These are phyloP conservation scores for Platycheirus rosarum DNA, from an alignment of 2,888 invertebrate species.

Conservation along the genomic window DNA sequence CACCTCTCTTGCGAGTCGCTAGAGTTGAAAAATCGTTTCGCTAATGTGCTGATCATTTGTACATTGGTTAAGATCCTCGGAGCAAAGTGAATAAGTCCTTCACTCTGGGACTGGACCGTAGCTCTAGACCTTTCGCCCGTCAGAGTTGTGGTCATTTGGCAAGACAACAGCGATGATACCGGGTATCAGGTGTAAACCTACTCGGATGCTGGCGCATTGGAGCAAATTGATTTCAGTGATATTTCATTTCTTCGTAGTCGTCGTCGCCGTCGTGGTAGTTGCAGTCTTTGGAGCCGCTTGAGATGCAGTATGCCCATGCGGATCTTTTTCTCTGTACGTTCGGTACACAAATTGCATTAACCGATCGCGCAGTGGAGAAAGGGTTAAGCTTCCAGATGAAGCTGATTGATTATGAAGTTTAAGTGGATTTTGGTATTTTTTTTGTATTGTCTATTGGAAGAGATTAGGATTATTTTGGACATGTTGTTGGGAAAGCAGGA, in stretches of 20 bases:
- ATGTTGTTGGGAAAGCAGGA: neutral
- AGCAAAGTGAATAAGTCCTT: slow-evolving; percentile 61
- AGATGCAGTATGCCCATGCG: neutral
- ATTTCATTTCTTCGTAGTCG: slow-evolving; percentile 62
- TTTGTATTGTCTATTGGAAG: neutral
- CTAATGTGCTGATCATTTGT: slow-evolving; percentile 74
- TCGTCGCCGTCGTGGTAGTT: slow-evolving; percentile 3
- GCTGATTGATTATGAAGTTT: slow-evolving; percentile 65
- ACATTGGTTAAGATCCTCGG: slow-evolving; percentile 62
- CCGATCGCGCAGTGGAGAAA: slow-evolving; percentile 55
- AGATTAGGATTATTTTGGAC: neutral
- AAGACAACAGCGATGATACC: slow-evolving; percentile 71
- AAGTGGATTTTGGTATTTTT: slow-evolving; percentile 54
- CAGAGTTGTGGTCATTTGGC: slow-evolving; percentile 54
- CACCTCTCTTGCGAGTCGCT: slow-evolving; percentile 55
- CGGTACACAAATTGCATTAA: slow-evolving; percentile 66
- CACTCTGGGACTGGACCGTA: slow-evolving; percentile 20
- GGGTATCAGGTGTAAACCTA: slow-evolving; percentile 67
- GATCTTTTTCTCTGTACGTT: slow-evolving; percentile 27
- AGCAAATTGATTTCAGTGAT: slow-evolving; percentile 73
- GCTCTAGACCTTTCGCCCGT: slow-evolving; percentile 62
- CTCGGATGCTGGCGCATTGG: slow-evolving; percentile 52
- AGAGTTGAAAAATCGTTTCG: slow-evolving; percentile 68
- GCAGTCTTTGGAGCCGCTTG: slow-evolving; percentile 1
- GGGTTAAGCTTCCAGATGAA: slow-evolving; percentile 72